These are phyloP conservation scores for Catharus fuscescens DNA, from an alignment of 2,113 vertebrate genomes.

Conservation along the genomic window DNA sequence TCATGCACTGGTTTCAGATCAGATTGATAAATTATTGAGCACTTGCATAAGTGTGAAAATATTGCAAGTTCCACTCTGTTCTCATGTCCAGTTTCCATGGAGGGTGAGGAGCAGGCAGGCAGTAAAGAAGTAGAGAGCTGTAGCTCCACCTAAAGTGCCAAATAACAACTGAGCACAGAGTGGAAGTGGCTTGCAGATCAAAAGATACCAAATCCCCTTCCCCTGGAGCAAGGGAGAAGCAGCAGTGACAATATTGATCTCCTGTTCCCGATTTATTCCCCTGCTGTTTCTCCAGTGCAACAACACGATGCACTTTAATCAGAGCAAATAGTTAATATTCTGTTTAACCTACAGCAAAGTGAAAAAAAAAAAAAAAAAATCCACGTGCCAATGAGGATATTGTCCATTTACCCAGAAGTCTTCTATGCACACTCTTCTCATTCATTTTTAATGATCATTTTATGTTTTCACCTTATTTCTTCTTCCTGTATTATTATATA, in stretches of 20 bases:
- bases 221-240: neutral
- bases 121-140: neutral
- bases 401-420: constrained; percentile 22
- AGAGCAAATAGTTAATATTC: constrained; percentile 34
- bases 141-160: neutral
- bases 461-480: constrained; percentile 42
- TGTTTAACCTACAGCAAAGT: constrained; percentile 6
- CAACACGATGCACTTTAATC: neutral
- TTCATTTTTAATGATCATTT: constrained; percentile 59
- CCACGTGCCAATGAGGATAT: neutral
- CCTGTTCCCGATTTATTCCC: neutral
- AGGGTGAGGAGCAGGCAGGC: neutral
- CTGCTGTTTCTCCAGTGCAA: neutral
- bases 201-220: neutral
- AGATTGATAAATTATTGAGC: neutral
- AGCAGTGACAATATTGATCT: neutral
- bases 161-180: neutral
- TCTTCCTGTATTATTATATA: constrained; percentile 38
- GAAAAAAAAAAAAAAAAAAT: neutral
- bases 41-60: neutral
- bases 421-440: neutral
- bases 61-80: neutral
- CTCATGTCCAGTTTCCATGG: neutral
- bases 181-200: neutral
- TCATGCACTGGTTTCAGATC: neutral